Evolutionary conservation across 1,140 invertebrate genomes (phyloP), one percentile per base, ranked within the genome.

Genomic region (Uloborus diversus): DNA sequence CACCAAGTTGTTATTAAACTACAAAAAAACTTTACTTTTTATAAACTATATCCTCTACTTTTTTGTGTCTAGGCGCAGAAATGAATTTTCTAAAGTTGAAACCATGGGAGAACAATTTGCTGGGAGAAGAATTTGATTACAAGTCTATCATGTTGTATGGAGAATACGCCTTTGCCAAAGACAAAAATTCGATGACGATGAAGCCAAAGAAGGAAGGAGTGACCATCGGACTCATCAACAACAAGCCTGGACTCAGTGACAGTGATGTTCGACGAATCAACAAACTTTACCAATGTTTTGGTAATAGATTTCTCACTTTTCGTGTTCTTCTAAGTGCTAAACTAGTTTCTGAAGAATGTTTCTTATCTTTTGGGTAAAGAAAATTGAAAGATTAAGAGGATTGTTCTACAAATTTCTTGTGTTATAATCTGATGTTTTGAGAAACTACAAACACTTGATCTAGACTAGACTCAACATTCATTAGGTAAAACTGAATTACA

Each of bases 91-190:
- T 75, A 2, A 81, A 81, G 35, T 20, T 81, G 17, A 30, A 35
- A n/a, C 69, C 68, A 1, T 81, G 71, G 71, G 71, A 81, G 32
- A 61, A 76, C 57, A 81, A 81, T 32, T 30, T 69, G 2, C 23
- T 81, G 23, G 32, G 33, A 5, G 79, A 75, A 20, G 33, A 76
- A 14, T 84, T 81, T 32, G 82, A 84, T 56, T 83, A 81, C 68
- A 66, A 81, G 1, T 83, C 82, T 5, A 73, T 84, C 7, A 84
- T 83, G 83, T 57, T 81, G 20, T 84, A 84, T 42, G 82, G 76
- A 17, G 53, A 79, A 7, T 82, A 62, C 4, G 82, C 83, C 13
- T 84, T 84, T 57, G 65, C 69, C 20, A 82, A 82, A 47, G 64
- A 82, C 32, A n/a, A 33, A 4, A 42, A 56, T 5, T 68, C 65